Base-by-base conservation (phyloP, 2,113 vertebrate genomes). In the Pogonocichla stellata region DNA sequence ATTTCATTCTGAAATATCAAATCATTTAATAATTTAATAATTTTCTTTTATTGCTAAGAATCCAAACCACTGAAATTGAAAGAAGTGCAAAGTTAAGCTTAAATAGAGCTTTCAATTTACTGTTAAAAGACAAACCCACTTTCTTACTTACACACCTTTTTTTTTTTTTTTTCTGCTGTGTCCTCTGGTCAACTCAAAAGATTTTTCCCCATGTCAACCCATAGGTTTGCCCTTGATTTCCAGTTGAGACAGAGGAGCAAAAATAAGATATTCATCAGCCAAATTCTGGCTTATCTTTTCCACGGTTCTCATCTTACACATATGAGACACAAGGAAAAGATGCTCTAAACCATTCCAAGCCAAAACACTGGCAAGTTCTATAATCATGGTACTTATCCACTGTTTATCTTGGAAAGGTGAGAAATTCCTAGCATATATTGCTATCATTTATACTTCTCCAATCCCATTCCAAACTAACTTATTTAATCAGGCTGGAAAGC, bases 321-420 rank as follows among this genome's bases (percentile, higher is more conserved):
- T 45, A 40, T 12, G 36, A 73, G 47, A 54, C 25, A 28, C 9
- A 31, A 70, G 47, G 34, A 91, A 71, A 86, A 90, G 82, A 88
- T 58, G 61, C 34, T 54, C 50, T 90, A 72, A 91, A 89, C 14
- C 38, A 77, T 26, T 77, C 62, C n/a, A 77, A 83, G 53, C 28
- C 67, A 64, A 85, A 91, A 12, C 24, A 60, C 48, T 69, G 40
- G 51, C n/a, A 84, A 86, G 20, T 54, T 31, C 64, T 50, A 72
- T 34, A 91, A 18, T 56, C 48, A 9, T 10, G 14, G 54, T 58
- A 80, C 34, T 97, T 82, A 82, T 5, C 29, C 45, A 60, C 23
- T 82, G 80, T 82, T 96, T 85, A 80, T 77, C 42, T 58, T 90
- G 70, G 93, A 92, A 85, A 91, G 71, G 93, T 92, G 84, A 86